These are phyloP conservation scores for Rhinoptilus africanus DNA, from an alignment of 2,113 vertebrate genomes.

Conservation along the genomic window DNA sequence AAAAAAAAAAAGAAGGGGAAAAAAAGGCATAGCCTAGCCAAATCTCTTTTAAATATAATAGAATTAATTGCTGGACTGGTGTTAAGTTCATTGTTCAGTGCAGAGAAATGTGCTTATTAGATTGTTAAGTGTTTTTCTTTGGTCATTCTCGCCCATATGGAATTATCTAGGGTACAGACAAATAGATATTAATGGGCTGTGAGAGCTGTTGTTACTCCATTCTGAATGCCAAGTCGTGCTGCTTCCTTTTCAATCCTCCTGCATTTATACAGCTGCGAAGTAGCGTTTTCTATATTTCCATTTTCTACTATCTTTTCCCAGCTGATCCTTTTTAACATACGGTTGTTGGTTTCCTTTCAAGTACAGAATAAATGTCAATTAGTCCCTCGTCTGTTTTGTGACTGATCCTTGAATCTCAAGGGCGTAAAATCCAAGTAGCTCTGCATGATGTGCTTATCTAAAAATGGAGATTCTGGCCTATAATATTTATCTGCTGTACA, in stretches of 20 bases:
- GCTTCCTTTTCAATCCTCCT: background rate
- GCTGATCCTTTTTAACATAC: background rate
- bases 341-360: background rate
- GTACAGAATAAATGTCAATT: constrained; percentile 21
- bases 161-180: background rate
- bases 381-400: background rate
- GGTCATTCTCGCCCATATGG: background rate
- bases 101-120: background rate
- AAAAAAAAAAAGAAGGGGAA: background rate
- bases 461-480: background rate
- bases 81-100: background rate
- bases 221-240: background rate
- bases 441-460: background rate
- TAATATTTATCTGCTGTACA: background rate
- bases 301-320: background rate
- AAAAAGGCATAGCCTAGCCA: background rate
- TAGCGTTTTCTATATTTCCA: background rate
- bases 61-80: background rate
- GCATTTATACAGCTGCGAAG: background rate
- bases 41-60: background rate
- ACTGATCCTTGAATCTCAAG: background rate
- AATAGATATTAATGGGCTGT: background rate
- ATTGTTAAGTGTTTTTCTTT: background rate
- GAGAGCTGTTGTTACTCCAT: background rate
- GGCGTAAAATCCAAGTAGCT: background rate